These are phyloP conservation scores for Acanthosepion pharaonis DNA, from an alignment of 2,888 invertebrate species.

Conservation along the genomic window DNA sequence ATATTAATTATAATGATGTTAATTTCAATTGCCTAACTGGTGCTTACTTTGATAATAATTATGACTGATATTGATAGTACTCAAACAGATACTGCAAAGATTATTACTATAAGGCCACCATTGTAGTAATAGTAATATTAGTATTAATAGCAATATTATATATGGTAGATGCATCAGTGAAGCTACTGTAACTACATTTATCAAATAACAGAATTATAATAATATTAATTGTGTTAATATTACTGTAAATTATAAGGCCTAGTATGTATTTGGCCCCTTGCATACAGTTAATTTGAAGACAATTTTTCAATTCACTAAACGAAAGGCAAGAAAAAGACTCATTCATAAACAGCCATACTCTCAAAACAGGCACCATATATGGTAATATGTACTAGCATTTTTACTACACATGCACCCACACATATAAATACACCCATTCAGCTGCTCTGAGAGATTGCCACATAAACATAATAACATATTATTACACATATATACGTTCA, in stretches of 20 bases:
- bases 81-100: neutral
- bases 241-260: neutral
- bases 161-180: neutral
- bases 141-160: neutral
- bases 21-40: neutral
- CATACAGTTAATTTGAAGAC: neutral
- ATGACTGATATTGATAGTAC: neutral
- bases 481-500: neutral
- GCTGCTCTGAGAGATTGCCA: neutral
- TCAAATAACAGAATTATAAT: neutral
- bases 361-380: constrained; percentile 36
- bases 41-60: neutral
- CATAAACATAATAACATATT: neutral
- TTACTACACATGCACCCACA: constrained; percentile 24
- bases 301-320: neutral
- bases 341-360: constrained; percentile 33
- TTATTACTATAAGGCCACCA: neutral
- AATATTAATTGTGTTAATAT: neutral
- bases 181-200: neutral
- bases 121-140: constrained; percentile 23
- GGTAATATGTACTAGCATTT: neutral
- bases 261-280: neutral
- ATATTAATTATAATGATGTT: neutral
- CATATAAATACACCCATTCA: constrained; percentile 33
- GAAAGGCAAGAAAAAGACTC: neutral